These are phyloP conservation scores for Cheilosia grossa DNA, from an alignment of 2,888 invertebrate species.

Conservation along the genomic window DNA sequence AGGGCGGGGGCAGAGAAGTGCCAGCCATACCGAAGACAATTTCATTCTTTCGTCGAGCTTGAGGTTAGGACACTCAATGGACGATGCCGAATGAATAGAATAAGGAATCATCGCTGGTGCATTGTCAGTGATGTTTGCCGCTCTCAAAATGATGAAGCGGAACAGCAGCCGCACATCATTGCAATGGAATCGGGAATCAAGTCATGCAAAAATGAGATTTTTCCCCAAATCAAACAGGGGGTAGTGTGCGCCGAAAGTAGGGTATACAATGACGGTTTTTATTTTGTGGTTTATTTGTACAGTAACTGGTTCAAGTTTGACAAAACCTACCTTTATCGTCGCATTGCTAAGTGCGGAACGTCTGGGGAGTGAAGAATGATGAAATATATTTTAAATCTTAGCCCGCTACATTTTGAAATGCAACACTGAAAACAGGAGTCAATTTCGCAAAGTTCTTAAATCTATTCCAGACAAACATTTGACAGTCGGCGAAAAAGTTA, in stretches of 20 bases:
- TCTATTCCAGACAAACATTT: too few species aligned
- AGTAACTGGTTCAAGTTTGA: too few species aligned
- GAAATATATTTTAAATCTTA: too few species aligned
- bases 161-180: slow-evolving; percentile 58
- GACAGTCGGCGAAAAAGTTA: too few species aligned
- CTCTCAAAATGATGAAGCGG: slow-evolving; percentile 40
- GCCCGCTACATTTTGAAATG: too few species aligned
- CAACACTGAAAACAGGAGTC: too few species aligned
- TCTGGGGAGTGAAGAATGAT: too few species aligned
- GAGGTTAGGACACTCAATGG: slow-evolving; percentile 59
- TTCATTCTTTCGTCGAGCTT: slow-evolving; percentile 28
- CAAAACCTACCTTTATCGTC: too few species aligned
- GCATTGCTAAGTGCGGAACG: too few species aligned
- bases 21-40: slow-evolving; percentile 17
- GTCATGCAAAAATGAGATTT: slow-evolving; percentile 46
- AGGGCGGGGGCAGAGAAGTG: not conserved
- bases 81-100: slow-evolving; percentile 47
- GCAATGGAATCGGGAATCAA: slow-evolving; percentile 50
- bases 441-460: too few species aligned
- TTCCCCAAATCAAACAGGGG: slow-evolving; percentile 23
- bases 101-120: slow-evolving; percentile 49
- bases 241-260: slow-evolving; percentile 43
- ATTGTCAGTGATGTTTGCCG: slow-evolving; percentile 39
- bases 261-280: not conserved
- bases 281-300: too few species aligned